A percentile compares a stretch with the other conserved stretches of the same genome.
phyloP scores from a whole-genome alignment of 35 echinoderm and acorn worm genomes.

The Patiria miniata region DNA sequence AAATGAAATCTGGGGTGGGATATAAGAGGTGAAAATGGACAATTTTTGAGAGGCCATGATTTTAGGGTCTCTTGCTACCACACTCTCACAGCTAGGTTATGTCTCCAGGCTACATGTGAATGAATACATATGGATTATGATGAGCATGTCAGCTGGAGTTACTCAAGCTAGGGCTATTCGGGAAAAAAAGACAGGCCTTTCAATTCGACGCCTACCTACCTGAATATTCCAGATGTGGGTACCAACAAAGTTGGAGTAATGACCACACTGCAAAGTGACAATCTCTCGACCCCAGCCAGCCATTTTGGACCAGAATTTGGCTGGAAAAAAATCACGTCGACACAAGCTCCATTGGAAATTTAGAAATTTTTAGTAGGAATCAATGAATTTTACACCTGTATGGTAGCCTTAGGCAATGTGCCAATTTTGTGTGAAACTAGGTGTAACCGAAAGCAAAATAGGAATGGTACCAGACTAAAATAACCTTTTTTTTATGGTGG shows the following conservation, averaged over 20 bases:
- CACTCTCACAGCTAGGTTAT: too few relatives aligned
- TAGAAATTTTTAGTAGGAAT: neutral
- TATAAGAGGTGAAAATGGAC: too few relatives aligned
- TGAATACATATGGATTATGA: too few relatives aligned
- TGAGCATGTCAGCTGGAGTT: too few relatives aligned
- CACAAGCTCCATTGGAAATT: neutral
- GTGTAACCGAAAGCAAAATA: neutral
- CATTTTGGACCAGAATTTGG: slow-evolving; percentile 12
- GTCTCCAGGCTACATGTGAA: too few relatives aligned
- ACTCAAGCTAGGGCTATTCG: too few relatives aligned
- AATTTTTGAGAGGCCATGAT: too few relatives aligned
- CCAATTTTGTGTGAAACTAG: neutral
- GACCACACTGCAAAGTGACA: slow-evolving; percentile 63
- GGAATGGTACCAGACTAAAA: slow-evolving; percentile 11
- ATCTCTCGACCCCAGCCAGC: slow-evolving; percentile 51
- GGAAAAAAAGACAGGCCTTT: neutral
- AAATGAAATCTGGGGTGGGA: too few relatives aligned
- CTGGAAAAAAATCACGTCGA: slow-evolving; percentile 1
- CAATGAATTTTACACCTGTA: neutral
- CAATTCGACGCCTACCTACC: slow-evolving; percentile 1
- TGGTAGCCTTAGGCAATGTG: neutral
- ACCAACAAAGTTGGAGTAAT: slow-evolving; percentile 72
- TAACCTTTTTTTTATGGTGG: neutral
- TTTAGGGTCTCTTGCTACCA: too few relatives aligned
- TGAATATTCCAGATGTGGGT: slow-evolving; percentile 79